A percentile compares a stretch with the other conserved stretches of the same genome.
phyloP scores from a whole-genome alignment of 2,113 vertebrate genomes.

The Aramus guarauna region DNA sequence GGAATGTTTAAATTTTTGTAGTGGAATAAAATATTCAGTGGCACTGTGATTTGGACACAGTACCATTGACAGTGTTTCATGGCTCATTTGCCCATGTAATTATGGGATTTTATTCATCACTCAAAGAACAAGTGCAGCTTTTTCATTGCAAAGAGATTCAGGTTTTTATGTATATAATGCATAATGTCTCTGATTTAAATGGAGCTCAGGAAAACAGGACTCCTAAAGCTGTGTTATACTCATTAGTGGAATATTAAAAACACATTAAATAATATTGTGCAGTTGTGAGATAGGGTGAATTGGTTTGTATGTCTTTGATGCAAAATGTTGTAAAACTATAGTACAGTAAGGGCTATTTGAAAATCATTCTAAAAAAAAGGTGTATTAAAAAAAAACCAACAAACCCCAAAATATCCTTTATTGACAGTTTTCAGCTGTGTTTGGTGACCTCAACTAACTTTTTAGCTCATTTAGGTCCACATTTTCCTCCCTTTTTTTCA shows the following conservation, averaged over 20 bases:
- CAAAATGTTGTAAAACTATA: neutral
- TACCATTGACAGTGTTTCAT: conserved; percentile 26
- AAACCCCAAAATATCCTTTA: neutral
- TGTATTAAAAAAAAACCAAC: neutral
- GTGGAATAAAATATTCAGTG: conserved; percentile 28
- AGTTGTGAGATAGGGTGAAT: neutral
- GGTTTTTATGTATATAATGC: neutral
- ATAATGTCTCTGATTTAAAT: neutral
- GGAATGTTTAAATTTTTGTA: neutral
- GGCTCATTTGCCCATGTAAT: conserved; percentile 56
- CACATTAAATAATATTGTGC: neutral
- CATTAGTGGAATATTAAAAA: conserved; percentile 1
- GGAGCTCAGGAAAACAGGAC: neutral
- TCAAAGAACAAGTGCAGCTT: conserved; percentile 22
- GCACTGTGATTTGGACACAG: neutral
- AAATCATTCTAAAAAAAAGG: neutral
- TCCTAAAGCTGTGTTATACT: neutral
- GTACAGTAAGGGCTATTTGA: neutral
- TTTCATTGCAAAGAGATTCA: neutral
- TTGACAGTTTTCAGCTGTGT: neutral
- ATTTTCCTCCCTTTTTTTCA: neutral
- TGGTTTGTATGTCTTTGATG: neutral
- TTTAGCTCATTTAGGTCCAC: neutral
- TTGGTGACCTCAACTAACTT: neutral
- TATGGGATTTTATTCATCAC: conserved; percentile 32